Evolutionary conservation across 2,113 vertebrate genomes (phyloP), one percentile per base, ranked within the genome.

Genomic region (Malurus alboscapulatus): DNA sequence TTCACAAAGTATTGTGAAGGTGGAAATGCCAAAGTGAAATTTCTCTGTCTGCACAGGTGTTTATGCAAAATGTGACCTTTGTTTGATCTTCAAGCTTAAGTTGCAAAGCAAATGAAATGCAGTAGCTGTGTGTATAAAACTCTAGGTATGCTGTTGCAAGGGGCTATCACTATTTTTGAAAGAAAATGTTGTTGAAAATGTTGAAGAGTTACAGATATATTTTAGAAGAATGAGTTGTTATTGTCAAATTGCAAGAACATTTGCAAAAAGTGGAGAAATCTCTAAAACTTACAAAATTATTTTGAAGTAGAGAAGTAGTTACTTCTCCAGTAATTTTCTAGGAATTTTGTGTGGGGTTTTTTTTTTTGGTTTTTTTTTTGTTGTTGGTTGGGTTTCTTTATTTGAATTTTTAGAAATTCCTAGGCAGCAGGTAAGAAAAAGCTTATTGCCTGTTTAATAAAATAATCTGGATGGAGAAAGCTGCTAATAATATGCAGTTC

Each of bases 191-290:
- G 8, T 40, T 65, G 40, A 45, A 76, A 76, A 62, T 7, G 12
- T 26, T 69, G 13, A n/a, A 59, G 47, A 34, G 44, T 79, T 53
- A 47, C 2, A 7, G 27, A 12, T 0, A 0, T 42, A 9, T 44
- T 90, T 40, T 66, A 42, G 27, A 77, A 57, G 26, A 48, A 26
- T 14, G 25, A 73, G 13, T 62, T 62, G 13, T 62, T 62, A n/a
- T 3, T 54, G 36, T 71, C 26, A 76, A 50, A 61, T n/a, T 68
- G 30, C 13, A 72, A 53, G 85, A 81, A 40, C 42, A 36, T 12
- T 73, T 88, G 25, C 26, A 55, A 77, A 61, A 24, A 2, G 4
- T 51, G 16, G 47, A 55, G 51, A 51, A 78, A 29, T 29, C 16
- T 59, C 66, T 75, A 84, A 67, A 59, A 24, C 15, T 27, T 26